Conservation (phyloP, 2,113 vertebrate species). For the Holacanthus passer region DNA sequence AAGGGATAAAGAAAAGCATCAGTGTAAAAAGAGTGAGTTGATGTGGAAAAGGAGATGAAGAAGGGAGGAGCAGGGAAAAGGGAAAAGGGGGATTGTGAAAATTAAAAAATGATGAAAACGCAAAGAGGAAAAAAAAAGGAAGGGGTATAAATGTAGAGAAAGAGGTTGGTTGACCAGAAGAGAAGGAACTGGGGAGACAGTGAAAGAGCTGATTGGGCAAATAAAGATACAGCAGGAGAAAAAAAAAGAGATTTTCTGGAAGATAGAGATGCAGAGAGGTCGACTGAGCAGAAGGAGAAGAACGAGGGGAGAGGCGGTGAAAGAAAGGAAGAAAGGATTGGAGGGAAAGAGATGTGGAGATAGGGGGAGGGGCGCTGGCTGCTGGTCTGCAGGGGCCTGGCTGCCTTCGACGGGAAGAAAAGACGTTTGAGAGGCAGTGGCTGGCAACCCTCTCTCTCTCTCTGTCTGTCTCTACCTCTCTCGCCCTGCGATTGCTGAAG, state of each 20-base stretch:
- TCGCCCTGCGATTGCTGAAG: constrained; percentile 36
- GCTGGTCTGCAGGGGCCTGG: constrained; percentile 61
- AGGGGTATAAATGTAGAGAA: background rate
- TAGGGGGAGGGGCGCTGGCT: constrained; percentile 59
- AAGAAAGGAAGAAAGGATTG: constrained; percentile 12
- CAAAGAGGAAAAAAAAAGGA: too few relatives aligned
- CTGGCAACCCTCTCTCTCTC: constrained; percentile 30
- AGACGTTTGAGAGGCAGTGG: constrained; percentile 40
- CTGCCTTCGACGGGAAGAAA: constrained; percentile 52
- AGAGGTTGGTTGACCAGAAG: constrained; percentile 7
- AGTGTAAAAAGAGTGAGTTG: background rate
- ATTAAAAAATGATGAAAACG: background rate
- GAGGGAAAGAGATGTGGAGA: constrained; percentile 23
- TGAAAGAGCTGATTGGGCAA: constrained; percentile 18
- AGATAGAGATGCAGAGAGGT: constrained; percentile 31
- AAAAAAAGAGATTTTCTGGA: background rate
- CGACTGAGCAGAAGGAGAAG: constrained; percentile 13
- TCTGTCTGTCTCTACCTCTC: constrained; percentile 28
- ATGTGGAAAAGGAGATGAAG: background rate
- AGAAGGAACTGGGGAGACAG: background rate
- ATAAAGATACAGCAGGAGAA: background rate
- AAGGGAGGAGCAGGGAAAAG: background rate
- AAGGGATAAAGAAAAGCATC: background rate
- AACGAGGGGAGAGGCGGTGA: constrained; percentile 1
- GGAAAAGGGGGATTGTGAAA: background rate